phyloP scores from a whole-genome alignment of 2,113 vertebrate genomes.

The Scomber japonicus region DNA sequence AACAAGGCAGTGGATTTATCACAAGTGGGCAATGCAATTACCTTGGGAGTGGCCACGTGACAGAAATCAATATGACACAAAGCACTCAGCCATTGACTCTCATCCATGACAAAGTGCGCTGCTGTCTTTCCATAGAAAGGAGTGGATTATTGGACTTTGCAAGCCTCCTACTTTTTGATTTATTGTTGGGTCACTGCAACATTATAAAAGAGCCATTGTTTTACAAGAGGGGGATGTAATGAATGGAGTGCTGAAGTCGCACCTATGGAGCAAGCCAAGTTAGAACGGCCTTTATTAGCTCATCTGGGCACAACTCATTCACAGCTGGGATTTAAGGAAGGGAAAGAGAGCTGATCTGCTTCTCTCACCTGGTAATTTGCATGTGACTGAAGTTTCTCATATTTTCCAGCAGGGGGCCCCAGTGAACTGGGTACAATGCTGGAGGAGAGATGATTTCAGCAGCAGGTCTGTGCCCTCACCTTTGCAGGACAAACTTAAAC shows the following conservation, averaged over 20 bases:
- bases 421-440: constrained; percentile 50
- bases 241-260: constrained; percentile 66
- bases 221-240: constrained; percentile 74
- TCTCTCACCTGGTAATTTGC: not conserved
- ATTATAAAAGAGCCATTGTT: constrained; percentile 83
- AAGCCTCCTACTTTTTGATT: constrained; percentile 81
- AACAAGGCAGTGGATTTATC: constrained; percentile 81
- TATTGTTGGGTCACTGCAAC: constrained; percentile 73
- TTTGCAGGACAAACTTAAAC: constrained; percentile 24
- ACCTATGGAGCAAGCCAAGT: constrained; percentile 49
- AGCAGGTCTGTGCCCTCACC: constrained; percentile 19
- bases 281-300: constrained; percentile 69
- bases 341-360: not conserved
- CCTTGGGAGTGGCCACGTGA: constrained; percentile 76
- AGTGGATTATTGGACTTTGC: constrained; percentile 80
- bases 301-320: constrained; percentile 70
- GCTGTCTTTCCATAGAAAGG: constrained; percentile 68
- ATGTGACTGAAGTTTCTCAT: not conserved
- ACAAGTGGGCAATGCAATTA: constrained; percentile 80
- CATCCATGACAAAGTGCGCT: constrained; percentile 77
- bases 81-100: constrained; percentile 78
- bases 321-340: constrained; percentile 11
- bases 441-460: not conserved
- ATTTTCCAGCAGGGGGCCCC: constrained; percentile 80
- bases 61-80: constrained; percentile 85